Base-by-base conservation (phyloP, 1,140 invertebrate genomes). In the Pogonomyrmex barbatus region DNA sequence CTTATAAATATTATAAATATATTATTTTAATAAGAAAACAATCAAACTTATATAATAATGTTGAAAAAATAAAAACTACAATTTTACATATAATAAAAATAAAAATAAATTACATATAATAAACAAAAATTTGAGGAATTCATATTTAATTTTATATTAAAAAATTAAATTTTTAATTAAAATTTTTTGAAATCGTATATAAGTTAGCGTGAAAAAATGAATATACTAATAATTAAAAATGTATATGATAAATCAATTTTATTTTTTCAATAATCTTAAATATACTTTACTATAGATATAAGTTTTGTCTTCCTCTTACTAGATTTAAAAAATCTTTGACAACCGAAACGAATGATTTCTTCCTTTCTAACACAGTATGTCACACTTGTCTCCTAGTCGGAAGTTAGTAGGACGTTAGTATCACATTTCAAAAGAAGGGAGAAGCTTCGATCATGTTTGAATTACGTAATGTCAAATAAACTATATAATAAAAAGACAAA, bases 321-420 rank as follows among this genome's bases (percentile, higher is more conserved):
- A 33, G 30, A 77, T 62, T 39, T 33, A n/a, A 33, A 39, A 56
- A 56, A 4, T 45, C 14, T 52, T 24, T 24, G 47, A 17, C 77
- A 62, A 24, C 56, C 47, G 62, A 68, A 68, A 50, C 36, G n/a
- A 79, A 79, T 54, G n/a, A 54, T 42, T 79, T 52, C 62, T 54
- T 68, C 45, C 33, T 39, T 67, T 79, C 45, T 67, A 79, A 52
- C 39, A 30, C 24, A 45, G 9, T 30, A n/a, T 62, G n/a, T 58
- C 52, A 58, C n/a, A 45, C 39, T 36, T 50, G 39, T 62, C 33
- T 39, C 2, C 10, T 30, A 76, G 24, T 79, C 62, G 62, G 47
- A 79, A 79, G 77, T 79, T 67, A 52, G 58, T 24, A 36, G 62
- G 47, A 79, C 67, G 77, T 79, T 67, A 52, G 58, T 24, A 36